phyloP scores from a whole-genome alignment of 2,888 invertebrate genomes.

The Cerastis rubricosa region DNA sequence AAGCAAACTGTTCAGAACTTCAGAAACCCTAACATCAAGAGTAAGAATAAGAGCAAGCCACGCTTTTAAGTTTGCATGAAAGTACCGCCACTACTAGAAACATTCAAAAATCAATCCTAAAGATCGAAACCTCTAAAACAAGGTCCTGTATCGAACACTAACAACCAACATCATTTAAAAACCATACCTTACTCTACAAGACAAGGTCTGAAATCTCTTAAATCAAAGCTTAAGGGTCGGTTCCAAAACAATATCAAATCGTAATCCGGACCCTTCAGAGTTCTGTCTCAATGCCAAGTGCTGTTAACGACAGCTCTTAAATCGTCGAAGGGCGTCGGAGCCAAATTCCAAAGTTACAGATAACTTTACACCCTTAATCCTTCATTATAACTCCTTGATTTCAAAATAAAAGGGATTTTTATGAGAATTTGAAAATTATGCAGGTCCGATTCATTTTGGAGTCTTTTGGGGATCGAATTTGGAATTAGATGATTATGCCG shows the following conservation, averaged over 20 bases:
- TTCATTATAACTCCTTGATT: conserved; percentile 47
- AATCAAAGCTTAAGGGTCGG: conserved; percentile 9
- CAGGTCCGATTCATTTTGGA: conserved; percentile 6
- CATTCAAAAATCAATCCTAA: neutral
- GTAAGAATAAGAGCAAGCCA: too few relatives aligned
- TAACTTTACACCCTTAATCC: conserved; percentile 42
- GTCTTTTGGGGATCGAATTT: neutral
- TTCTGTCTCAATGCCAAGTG: conserved; percentile 46
- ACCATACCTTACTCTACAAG: neutral
- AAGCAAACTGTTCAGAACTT: too few relatives aligned
- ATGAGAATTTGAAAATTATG: conserved; percentile 26
- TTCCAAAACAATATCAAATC: conserved; percentile 60
- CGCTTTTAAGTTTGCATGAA: too few relatives aligned
- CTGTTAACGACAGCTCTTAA: conserved; percentile 55
- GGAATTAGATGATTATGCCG: neutral
- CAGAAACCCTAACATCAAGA: too few relatives aligned
- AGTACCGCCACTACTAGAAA: too few relatives aligned
- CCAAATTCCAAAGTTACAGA: conserved; percentile 40
- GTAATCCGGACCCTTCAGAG: conserved; percentile 44
- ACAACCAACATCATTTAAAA: conserved; percentile 4
- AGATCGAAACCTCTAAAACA: neutral
- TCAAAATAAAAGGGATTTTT: conserved; percentile 43
- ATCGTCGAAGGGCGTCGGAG: conserved; percentile 35
- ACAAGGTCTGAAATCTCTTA: conserved; percentile 4
- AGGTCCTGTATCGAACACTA: neutral